Conservation (phyloP, 2,797 vertebrate genomes). For the Nothura maculosa region DNA sequence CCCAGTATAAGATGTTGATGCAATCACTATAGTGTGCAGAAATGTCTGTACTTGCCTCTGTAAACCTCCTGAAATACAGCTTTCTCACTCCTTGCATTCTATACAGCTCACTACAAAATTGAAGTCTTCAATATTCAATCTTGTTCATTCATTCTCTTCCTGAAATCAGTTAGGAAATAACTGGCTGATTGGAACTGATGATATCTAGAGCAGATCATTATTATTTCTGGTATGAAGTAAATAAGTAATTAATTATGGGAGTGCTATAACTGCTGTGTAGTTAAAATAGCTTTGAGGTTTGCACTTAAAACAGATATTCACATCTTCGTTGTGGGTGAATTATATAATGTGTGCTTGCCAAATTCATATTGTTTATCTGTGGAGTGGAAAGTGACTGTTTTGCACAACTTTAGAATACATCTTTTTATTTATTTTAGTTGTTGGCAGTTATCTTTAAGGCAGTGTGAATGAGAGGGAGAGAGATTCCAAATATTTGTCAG, state of each 20-base stretch:
- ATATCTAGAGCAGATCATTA: slow-evolving; percentile 59
- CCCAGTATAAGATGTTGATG: neutral
- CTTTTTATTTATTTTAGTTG: slow-evolving; percentile 34
- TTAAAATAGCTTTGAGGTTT: slow-evolving; percentile 50
- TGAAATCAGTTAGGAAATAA: slow-evolving; percentile 66
- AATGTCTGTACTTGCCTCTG: neutral
- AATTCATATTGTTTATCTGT: slow-evolving; percentile 32
- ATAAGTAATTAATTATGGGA: slow-evolving; percentile 54
- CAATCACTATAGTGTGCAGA: rapidly evolving
- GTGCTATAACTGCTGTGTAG: neutral
- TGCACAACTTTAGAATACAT: slow-evolving; percentile 11
- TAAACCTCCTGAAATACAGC: neutral
- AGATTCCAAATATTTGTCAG: neutral
- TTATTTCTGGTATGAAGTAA: slow-evolving; percentile 64
- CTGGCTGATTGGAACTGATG: slow-evolving; percentile 59
- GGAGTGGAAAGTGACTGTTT: neutral
- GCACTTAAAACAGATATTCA: slow-evolving; percentile 27
- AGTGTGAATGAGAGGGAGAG: neutral
- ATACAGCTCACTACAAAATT: neutral
- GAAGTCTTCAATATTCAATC: neutral
- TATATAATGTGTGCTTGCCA: slow-evolving; percentile 6
- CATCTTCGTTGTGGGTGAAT: slow-evolving; percentile 21
- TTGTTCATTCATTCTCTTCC: slow-evolving; percentile 41
- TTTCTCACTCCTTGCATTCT: neutral
- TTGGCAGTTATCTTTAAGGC: neutral